Percentiles rank a stretch among this genome's conserved stretches.
These are phyloP conservation scores for Falco biarmicus DNA, from an alignment of 2,797 vertebrate genomes.

Conservation along the genomic window DNA sequence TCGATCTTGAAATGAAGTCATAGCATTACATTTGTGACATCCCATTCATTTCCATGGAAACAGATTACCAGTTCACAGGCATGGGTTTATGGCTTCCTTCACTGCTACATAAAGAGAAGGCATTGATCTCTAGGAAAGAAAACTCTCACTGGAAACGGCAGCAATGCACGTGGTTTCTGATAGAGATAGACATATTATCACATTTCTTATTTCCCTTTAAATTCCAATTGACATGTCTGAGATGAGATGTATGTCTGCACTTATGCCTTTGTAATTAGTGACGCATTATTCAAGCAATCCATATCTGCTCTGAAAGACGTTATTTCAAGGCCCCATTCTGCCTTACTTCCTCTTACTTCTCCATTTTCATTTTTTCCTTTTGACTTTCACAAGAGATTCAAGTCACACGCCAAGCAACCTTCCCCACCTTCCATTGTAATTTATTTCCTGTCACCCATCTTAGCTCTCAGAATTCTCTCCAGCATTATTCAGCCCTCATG, in stretches of 20 bases:
- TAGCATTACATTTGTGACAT: constrained; percentile 19
- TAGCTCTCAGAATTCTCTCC: neutral
- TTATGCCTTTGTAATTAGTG: constrained; percentile 23
- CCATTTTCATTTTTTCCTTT: neutral
- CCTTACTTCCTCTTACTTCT: neutral
- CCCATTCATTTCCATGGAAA: constrained; percentile 66
- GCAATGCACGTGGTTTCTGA: neutral
- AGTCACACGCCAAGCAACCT: neutral
- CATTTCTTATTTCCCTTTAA: constrained; percentile 22
- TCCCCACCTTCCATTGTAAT: neutral
- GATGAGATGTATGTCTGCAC: neutral
- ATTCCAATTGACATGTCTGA: neutral
- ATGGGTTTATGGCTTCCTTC: constrained; percentile 18
- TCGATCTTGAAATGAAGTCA: constrained; percentile 36
- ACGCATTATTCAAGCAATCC: constrained; percentile 16
- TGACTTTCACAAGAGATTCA: neutral
- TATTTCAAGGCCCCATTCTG: constrained; percentile 2
- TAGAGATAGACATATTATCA: neutral
- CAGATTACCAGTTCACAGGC: constrained; percentile 26
- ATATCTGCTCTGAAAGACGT: neutral
- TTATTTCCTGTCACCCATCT: neutral
- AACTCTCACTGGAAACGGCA: neutral
- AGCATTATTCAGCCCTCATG: neutral
- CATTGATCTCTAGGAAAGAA: neutral
- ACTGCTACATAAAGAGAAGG: neutral